These are phyloP conservation scores for Phaonia tiefii DNA, from an alignment of 2,888 invertebrate genomes.

Conservation along the genomic window DNA sequence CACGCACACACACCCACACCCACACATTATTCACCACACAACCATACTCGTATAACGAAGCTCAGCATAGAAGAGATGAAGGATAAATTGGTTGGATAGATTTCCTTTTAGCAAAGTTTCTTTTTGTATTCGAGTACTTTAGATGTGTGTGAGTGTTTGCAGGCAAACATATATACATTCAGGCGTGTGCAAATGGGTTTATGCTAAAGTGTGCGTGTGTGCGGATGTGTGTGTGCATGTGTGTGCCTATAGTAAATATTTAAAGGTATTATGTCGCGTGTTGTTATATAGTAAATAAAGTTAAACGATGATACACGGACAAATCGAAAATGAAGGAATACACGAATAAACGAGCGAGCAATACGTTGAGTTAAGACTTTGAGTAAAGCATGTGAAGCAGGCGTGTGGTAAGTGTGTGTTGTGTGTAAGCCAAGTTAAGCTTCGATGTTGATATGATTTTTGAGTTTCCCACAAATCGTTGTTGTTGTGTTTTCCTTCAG, in stretches of 20 bases:
- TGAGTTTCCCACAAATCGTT: slow-evolving; percentile 19
- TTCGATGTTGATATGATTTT: slow-evolving; percentile 64
- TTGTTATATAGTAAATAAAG: slow-evolving; percentile 64
- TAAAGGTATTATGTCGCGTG: slow-evolving; percentile 65
- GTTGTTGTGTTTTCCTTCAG: slow-evolving; percentile 25
- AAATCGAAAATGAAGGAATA: slow-evolving; percentile 35
- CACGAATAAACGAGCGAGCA: background rate
- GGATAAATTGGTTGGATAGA: slow-evolving; percentile 64
- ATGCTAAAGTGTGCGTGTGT: slow-evolving; percentile 1
- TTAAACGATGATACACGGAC: slow-evolving; percentile 51
- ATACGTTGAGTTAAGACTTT: background rate
- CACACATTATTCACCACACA: too few relatives aligned
- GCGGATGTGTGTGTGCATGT: slow-evolving; percentile 20
- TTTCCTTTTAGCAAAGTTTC: slow-evolving; percentile 51
- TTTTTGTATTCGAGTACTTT: background rate
- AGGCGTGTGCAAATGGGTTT: slow-evolving; percentile 10
- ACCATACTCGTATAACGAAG: too few relatives aligned
- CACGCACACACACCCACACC: background rate
- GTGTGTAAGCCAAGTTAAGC: slow-evolving; percentile 63
- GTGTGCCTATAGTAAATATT: slow-evolving; percentile 61
- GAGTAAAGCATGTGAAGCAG: background rate
- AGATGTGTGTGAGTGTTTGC: slow-evolving; percentile 14
- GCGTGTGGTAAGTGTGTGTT: slow-evolving; percentile 51
- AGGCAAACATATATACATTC: background rate
- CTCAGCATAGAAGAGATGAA: slow-evolving; percentile 40